A percentile compares a stretch with the other conserved stretches of the same genome.
Conservation (phyloP, 2,797 vertebrate genomes). For the Hipposideros larvatus region DNA sequence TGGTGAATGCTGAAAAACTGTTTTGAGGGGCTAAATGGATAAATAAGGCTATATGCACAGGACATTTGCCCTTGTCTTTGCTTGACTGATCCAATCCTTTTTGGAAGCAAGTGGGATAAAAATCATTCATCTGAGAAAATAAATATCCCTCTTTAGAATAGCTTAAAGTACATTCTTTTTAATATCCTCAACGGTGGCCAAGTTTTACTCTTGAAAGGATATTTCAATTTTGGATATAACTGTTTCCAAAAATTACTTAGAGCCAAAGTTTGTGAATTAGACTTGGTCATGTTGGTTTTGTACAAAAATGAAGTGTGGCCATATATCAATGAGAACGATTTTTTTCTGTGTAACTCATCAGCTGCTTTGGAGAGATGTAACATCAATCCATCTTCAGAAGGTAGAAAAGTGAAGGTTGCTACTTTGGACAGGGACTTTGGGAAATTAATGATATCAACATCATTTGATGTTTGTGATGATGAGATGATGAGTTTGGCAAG, state of each 20-base stretch:
- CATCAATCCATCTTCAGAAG: not conserved
- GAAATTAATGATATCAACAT: not conserved
- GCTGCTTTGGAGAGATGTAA: not conserved
- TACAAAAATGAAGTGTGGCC: not conserved
- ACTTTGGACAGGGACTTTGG: not conserved
- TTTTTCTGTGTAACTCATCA: not conserved
- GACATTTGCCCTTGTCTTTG: not conserved
- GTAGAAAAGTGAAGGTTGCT: not conserved
- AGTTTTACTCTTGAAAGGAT: slow-evolving; percentile 3
- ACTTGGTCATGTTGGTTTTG: not conserved
- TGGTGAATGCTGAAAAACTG: not conserved
- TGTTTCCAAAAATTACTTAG: slow-evolving; percentile 22
- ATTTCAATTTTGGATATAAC: not conserved
- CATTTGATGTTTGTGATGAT: not conserved
- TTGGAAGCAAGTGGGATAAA: not conserved
- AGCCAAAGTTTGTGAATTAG: not conserved
- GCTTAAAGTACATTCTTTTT: not conserved
- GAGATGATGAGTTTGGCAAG: not conserved
- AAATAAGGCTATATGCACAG: not conserved
- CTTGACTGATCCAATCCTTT: not conserved
- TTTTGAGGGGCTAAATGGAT: not conserved
- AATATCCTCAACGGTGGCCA: not conserved
- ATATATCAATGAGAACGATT: not conserved
- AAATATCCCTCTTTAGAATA: not conserved
- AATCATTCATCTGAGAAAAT: not conserved